Evolutionary conservation across 2,888 invertebrate species (phyloP).

Genomic region (Nomada fucata): DNA sequence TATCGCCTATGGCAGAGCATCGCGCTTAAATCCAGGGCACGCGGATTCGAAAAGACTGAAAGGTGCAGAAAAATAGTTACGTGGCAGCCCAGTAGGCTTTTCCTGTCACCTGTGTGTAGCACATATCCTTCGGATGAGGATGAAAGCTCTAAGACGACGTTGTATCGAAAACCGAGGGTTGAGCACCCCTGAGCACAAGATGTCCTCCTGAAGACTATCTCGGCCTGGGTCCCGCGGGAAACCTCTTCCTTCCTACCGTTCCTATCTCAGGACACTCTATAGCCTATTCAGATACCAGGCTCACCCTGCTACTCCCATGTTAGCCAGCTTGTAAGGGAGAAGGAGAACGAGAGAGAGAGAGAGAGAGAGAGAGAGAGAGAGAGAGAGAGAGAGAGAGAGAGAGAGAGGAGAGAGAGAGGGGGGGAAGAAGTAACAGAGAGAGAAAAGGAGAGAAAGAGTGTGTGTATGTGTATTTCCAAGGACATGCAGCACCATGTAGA

Average conservation of each 20-base stretch:
- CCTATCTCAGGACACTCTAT: slow-evolving; percentile 83
- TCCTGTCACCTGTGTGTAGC: slow-evolving; percentile 61
- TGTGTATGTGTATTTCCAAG: slow-evolving; percentile 67
- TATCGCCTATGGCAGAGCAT: slow-evolving; percentile 40
- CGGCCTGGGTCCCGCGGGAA: slow-evolving; percentile 82
- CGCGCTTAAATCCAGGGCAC: slow-evolving; percentile 57
- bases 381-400: slow-evolving; percentile 25
- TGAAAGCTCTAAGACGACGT: slow-evolving; percentile 59
- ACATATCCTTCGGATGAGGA: slow-evolving; percentile 64
- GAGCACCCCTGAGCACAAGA: slow-evolving; percentile 81
- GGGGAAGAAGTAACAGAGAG: slow-evolving; percentile 21
- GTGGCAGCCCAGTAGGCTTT: slow-evolving; percentile 68
- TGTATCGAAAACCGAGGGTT: slow-evolving; percentile 72
- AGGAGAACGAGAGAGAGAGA: slow-evolving; percentile 30
- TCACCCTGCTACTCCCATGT: slow-evolving; percentile 76
- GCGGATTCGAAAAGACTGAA: slow-evolving; percentile 50
- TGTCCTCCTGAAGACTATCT: slow-evolving; percentile 84
- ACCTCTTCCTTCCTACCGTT: slow-evolving; percentile 79
- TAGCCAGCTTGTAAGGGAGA: slow-evolving; percentile 73
- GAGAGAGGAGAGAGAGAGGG: slow-evolving; percentile 30
- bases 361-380: slow-evolving; percentile 32
- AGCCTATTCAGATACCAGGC: slow-evolving; percentile 83
- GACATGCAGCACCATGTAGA: slow-evolving; percentile 67
- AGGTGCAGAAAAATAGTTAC: slow-evolving; percentile 65
- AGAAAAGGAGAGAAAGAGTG: slow-evolving; percentile 35